phyloP scores from a whole-genome alignment of 2,888 invertebrate genomes.

The Apamea epomidion region DNA sequence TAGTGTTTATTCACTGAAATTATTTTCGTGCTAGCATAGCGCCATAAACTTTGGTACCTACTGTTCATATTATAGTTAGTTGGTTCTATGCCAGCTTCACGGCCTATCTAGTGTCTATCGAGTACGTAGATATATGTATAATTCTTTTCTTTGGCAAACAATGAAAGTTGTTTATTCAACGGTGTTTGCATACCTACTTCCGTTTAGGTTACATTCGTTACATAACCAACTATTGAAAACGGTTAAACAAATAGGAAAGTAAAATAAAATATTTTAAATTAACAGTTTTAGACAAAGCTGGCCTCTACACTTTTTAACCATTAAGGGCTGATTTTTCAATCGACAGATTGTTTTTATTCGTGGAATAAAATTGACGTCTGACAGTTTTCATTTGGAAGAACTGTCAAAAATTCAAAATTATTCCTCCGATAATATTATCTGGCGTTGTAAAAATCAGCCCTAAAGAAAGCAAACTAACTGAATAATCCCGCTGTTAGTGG shows the following conservation, averaged over 20 bases:
- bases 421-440: too few relatives aligned
- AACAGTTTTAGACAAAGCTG: not conserved
- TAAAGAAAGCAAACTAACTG: too few relatives aligned
- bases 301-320: not conserved
- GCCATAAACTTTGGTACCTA: not conserved
- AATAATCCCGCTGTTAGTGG: too few relatives aligned
- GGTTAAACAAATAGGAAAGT: not conserved
- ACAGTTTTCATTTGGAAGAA: too few relatives aligned
- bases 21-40: not conserved
- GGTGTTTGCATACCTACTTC: slow-evolving; percentile 16
- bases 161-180: not conserved
- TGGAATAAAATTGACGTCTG: too few relatives aligned
- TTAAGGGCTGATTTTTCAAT: too few relatives aligned
- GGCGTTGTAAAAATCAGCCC: too few relatives aligned
- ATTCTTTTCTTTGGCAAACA: slow-evolving; percentile 40
- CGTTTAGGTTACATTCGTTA: not conserved
- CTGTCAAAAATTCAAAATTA: too few relatives aligned
- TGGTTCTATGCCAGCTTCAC: slow-evolving; percentile 40
- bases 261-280: not conserved
- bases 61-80: not conserved
- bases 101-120: slow-evolving; percentile 17
- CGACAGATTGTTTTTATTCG: too few relatives aligned
- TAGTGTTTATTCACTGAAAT: not conserved
- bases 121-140: not conserved
- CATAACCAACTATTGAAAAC: not conserved